phyloP scores from a whole-genome alignment of 2,888 invertebrate genomes.

The Dusona sp. region DNA sequence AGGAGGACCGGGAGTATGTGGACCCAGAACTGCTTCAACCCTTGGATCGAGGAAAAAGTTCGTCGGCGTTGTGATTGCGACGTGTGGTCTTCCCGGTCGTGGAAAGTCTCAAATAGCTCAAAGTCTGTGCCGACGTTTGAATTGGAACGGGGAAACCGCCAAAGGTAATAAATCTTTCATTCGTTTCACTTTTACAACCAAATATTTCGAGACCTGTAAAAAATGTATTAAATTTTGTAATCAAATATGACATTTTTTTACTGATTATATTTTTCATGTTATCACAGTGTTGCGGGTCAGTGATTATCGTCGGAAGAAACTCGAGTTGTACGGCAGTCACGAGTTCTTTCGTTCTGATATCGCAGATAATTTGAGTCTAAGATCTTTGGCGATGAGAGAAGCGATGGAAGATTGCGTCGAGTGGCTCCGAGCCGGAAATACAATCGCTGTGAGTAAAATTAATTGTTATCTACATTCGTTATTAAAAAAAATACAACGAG shows the following conservation, averaged over 20 bases:
- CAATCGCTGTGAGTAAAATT: slow-evolving; percentile 90
- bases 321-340: slow-evolving; percentile 92
- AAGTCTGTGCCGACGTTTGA: slow-evolving; percentile 93
- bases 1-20: slow-evolving; percentile 83
- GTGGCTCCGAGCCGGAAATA: slow-evolving; percentile 92
- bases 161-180: slow-evolving; percentile 87
- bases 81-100: slow-evolving; percentile 96
- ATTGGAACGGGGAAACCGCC: slow-evolving; percentile 95
- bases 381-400: slow-evolving; percentile 93
- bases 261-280: not conserved
- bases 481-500: not conserved
- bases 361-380: slow-evolving; percentile 91
- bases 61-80: slow-evolving; percentile 92
- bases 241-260: not conserved
- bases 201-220: not conserved
- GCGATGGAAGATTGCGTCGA: slow-evolving; percentile 94
- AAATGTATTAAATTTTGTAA: not conserved
- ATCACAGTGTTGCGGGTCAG: slow-evolving; percentile 95
- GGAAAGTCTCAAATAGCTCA: slow-evolving; percentile 97
- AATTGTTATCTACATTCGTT: not conserved
- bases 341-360: slow-evolving; percentile 96
- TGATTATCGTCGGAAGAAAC: slow-evolving; percentile 94
- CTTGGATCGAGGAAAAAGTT: slow-evolving; percentile 85
- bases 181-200: not conserved
- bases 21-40: slow-evolving; percentile 85